Conservation (phyloP, 2,888 invertebrate species). For the Cheilosia vernalis region DNA sequence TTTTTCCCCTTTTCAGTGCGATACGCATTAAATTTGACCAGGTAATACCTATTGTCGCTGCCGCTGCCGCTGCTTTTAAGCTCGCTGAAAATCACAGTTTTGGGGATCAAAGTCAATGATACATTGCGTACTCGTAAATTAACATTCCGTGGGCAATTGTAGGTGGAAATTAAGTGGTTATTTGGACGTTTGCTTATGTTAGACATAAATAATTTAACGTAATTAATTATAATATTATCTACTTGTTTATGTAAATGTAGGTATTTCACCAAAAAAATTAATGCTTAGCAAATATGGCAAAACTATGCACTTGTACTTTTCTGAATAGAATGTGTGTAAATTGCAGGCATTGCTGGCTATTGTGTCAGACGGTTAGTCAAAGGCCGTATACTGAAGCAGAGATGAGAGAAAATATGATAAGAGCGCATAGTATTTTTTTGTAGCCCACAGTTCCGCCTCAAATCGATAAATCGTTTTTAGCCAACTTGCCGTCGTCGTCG, state of each 20-base stretch:
- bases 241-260: background rate
- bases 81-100: conserved; percentile 48
- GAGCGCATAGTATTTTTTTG: conserved; percentile 66
- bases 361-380: conserved; percentile 60
- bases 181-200: conserved; percentile 57
- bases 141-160: conserved; percentile 53
- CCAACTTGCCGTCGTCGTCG: conserved; percentile 72
- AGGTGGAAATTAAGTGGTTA: conserved; percentile 68
- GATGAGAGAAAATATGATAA: conserved; percentile 72
- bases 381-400: conserved; percentile 47
- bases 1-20: conserved; percentile 63
- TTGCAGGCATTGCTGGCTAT: conserved; percentile 12
- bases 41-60: conserved; percentile 66
- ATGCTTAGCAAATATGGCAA: background rate
- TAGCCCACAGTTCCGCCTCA: conserved; percentile 75
- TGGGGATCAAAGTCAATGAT: conserved; percentile 65
- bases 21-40: conserved; percentile 63
- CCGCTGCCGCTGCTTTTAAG: conserved; percentile 28
- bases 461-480: conserved; percentile 75
- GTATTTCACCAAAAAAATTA: background rate
- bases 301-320: conserved; percentile 9
- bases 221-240: conserved; percentile 20
- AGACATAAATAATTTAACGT: conserved; percentile 52
- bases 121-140: conserved; percentile 49
- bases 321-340: conserved; percentile 2